phyloP scores from a whole-genome alignment of 2,888 invertebrate species.

The Rhagium mordax region DNA sequence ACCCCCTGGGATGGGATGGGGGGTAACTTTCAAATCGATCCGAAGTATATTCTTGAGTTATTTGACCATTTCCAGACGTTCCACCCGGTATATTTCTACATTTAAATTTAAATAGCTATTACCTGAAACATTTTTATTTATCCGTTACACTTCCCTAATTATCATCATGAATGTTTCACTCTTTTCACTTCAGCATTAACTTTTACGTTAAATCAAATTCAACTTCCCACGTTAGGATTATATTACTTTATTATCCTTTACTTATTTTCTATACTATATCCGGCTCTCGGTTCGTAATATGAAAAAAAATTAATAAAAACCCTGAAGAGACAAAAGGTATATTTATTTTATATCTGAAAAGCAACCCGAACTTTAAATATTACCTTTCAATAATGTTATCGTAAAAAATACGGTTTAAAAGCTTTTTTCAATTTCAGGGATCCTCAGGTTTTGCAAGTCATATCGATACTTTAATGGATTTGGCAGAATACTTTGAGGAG shows the following conservation, averaged over 20 bases:
- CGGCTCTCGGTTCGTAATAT: neutral
- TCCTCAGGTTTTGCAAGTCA: slow-evolving; percentile 72
- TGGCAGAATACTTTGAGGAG: slow-evolving; percentile 69
- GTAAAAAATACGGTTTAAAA: slow-evolving; percentile 25
- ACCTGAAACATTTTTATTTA: no score
- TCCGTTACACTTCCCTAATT: no score
- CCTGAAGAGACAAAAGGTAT: slow-evolving; percentile 6
- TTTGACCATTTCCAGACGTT: no score
- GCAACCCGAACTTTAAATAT: slow-evolving; percentile 15
- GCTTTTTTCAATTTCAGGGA: slow-evolving; percentile 62
- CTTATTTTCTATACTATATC: neutral
- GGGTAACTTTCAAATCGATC: no score
- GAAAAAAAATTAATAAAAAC: neutral
- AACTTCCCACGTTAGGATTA: neutral
- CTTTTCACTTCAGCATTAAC: no score
- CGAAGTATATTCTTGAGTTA: no score
- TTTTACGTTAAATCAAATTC: neutral
- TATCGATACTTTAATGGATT: slow-evolving; percentile 71
- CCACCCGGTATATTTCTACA: no score
- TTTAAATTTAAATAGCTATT: no score
- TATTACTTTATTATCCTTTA: neutral
- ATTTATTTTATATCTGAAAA: slow-evolving; percentile 5
- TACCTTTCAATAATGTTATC: slow-evolving; percentile 17
- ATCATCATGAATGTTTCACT: neutral
- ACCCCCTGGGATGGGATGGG: no score